phyloP scores from a whole-genome alignment of 2,113 vertebrate genomes.

The Tricholaema leucomelas region DNA sequence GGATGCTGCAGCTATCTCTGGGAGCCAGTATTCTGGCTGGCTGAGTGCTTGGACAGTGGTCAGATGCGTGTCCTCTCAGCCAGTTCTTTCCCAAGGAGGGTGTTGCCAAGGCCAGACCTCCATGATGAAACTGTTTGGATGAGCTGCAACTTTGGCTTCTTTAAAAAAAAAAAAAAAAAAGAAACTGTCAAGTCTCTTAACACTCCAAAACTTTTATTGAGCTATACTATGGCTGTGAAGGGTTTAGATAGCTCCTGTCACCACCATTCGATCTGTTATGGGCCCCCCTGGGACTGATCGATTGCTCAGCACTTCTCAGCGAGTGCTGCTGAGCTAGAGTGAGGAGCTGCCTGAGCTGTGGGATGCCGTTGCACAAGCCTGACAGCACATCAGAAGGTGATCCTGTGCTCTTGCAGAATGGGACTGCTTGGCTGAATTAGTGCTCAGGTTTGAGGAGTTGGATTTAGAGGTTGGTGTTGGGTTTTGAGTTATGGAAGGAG shows the following conservation, averaged over 20 bases:
- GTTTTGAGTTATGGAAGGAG: not conserved
- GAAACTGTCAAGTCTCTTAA: not conserved
- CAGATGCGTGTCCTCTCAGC: not conserved
- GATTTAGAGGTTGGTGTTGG: not conserved
- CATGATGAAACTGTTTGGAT: not conserved
- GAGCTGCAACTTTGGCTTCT: not conserved
- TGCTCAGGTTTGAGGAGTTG: not conserved
- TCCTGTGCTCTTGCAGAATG: not conserved
- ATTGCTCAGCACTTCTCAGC: not conserved
- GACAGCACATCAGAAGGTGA: not conserved
- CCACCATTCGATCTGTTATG: not conserved
- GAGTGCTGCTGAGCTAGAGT: not conserved
- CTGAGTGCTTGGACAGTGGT: not conserved
- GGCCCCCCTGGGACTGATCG: not conserved
- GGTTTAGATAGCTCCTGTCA: not conserved
- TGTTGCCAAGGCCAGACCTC: not conserved
- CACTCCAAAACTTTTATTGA: not conserved
- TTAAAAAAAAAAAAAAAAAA: not conserved
- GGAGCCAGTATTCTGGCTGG: not conserved
- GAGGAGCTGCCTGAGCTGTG: constrained; percentile 31
- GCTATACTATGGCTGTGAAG: not conserved
- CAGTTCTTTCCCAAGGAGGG: not conserved
- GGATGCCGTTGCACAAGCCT: not conserved
- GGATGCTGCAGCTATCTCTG: not conserved
- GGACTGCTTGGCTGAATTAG: not conserved